phyloP scores from a whole-genome alignment of 2,888 invertebrate genomes.

The Neoscelio sp. region DNA sequence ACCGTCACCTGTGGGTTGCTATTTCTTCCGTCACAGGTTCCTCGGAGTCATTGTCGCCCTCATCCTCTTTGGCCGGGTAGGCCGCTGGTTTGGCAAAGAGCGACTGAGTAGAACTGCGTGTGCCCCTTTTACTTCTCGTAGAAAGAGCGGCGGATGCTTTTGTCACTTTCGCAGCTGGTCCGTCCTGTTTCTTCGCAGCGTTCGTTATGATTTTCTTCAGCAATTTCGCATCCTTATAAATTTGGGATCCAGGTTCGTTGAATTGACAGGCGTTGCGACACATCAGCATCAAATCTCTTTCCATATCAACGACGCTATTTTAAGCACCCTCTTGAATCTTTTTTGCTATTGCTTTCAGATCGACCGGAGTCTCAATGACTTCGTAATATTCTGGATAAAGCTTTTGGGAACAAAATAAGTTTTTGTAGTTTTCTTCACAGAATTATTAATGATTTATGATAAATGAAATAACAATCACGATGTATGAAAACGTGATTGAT shows the following conservation, averaged over 20 bases:
- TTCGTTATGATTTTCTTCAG: conserved; percentile 89
- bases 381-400: conserved; percentile 98
- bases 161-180: conserved; percentile 71
- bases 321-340: conserved; percentile 95
- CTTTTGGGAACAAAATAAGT: too few relatives aligned
- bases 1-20: too few relatives aligned
- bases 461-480: too few relatives aligned
- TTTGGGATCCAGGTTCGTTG: conserved; percentile 98
- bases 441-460: too few relatives aligned
- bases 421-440: too few relatives aligned
- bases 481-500: too few relatives aligned
- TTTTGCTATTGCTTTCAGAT: conserved; percentile 95
- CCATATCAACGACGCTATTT: conserved; percentile 90
- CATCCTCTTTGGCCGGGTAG: too few relatives aligned
- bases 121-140: conserved; percentile 81
- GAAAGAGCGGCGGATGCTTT: conserved; percentile 78
- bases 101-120: conserved; percentile 82
- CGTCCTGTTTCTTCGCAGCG: conserved; percentile 80
- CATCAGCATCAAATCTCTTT: conserved; percentile 95
- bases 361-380: conserved; percentile 96
- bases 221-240: conserved; percentile 97
- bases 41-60: too few relatives aligned
- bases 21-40: too few relatives aligned
- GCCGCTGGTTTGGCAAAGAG: conserved; percentile 86
- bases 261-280: conserved; percentile 97